Base-by-base conservation (phyloP, 37 sponge, comb jelly and placozoan genomes). In the Ianthella basta region DNA sequence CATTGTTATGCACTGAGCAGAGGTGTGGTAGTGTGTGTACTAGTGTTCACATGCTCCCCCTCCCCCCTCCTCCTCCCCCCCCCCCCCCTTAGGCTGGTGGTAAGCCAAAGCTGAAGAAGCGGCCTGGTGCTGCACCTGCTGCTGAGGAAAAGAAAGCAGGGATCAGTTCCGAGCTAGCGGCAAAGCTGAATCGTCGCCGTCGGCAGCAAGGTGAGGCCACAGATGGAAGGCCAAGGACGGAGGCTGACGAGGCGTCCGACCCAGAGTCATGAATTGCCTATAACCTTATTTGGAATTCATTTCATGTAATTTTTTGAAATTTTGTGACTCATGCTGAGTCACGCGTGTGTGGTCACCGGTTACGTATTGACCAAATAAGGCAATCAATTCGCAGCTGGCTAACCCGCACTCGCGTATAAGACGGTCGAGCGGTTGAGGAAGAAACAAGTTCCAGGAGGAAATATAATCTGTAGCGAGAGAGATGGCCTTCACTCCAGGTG, bases 131-230 rank as follows among this genome's bases (percentile, higher is more conserved):
- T 3, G 38, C 92, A 33, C 86, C 92, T 18, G 55, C 87, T 80
- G 66, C 80, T 13, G 34, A 30, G 35, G 54, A 41, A 39, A 55
- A 86, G 35, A 79, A 61, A 24, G 25, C 87, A 1, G 55, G 25
- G 33, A 56, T 79, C 14, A 85, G 56, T 77, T 86, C 24, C 15
- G 82, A 91, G 53, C 86, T 91, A 23, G 41, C 80, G 32, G 84
- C 60, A 18, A 91, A 82, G 75, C 65, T 91, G 54, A 88, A 64
- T 56, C 85, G 41, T 64, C 85, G 92, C 53, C 56, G 86, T 20
- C 55, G 67, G 15, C 55, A 73, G 61, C 86, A 90, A 25, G 79
- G 82, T 34, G 82, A 82, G 38, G 41, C 33, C 34, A 82, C 30
- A 15, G 81, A 60, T 80, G 81, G 61, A 15, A 56, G 55, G 81